Base-by-base conservation (phyloP, 2,113 vertebrate genomes). In the Plestiodon gilberti region DNA sequence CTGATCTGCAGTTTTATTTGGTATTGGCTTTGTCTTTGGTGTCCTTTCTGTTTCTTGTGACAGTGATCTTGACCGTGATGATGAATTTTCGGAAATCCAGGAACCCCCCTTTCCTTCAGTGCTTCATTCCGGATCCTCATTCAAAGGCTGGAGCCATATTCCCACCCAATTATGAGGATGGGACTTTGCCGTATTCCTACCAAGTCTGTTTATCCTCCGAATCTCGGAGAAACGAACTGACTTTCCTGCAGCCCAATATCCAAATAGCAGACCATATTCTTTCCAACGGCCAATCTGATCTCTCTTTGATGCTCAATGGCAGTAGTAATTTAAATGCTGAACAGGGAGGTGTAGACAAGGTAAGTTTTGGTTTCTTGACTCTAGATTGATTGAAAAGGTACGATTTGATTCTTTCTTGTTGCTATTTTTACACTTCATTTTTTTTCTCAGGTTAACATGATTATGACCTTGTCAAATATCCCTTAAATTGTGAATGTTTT, bases 161-260 rank as follows among this genome's bases (percentile, higher is more conserved):
- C 87, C 73, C 55, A 1, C 78, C 85, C 20, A 87, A 78, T 61
- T 92, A 88, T 73, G 89, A 71, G 1, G 87, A 94, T 2, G 86
- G 92, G 0, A 93, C 91, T 28, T 84, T 94, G 35, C 92, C 93
- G 23, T 93, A 92, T 83, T 91, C 91, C 10, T 94, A 92, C 40
- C 91, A 94, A 71, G 22, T 94, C 30, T 92, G 84, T 1, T 43
- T 92, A 62, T 69, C 79, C 1, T 91, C 89, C 1, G 88, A 89
- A 4, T 61, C 85, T 3, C 82, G 91, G 84, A 93, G 92, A 67
- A 89, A 87, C 20, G 93, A 95, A 89, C 88, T 88, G 89, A 89
- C 81, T 88, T 95, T 65, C 64, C 83, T 93, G 33, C 87, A 85
- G 67, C 89, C 81, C 55, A 92, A 25, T 52, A 90, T 92, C 10